These are phyloP conservation scores for Sardinella longiceps DNA, from an alignment of 2,797 vertebrate genomes.

Conservation along the genomic window DNA sequence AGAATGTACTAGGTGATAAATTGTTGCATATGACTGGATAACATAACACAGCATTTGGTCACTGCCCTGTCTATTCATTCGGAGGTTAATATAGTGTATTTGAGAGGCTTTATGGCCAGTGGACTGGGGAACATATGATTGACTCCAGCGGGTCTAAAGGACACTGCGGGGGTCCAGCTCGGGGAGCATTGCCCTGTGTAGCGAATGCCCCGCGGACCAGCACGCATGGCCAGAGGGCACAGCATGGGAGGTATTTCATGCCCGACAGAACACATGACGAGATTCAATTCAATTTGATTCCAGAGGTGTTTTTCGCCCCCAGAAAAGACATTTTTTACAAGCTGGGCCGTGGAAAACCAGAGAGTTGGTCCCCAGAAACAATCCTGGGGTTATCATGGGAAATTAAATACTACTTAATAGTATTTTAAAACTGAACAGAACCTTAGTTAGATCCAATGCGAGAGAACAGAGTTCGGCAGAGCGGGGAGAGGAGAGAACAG, in stretches of 20 bases:
- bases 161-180: constrained; percentile 24
- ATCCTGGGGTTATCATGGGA: neutral
- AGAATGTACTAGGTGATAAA: neutral
- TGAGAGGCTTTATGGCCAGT: neutral
- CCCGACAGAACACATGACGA: constrained; percentile 33
- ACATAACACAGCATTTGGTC: neutral
- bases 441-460: neutral
- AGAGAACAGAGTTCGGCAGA: neutral
- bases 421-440: constrained; percentile 6
- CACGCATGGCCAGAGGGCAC: constrained; percentile 28
- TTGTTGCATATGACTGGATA: constrained; percentile 7
- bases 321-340: constrained; percentile 7
- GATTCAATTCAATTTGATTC: constrained; percentile 14
- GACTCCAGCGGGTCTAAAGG: constrained; percentile 26
- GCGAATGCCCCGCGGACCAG: constrained; percentile 34
- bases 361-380: neutral
- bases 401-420: neutral
- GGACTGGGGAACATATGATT: neutral
- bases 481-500: neutral
- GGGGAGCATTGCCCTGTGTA: constrained; percentile 29
- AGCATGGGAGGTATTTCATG: constrained; percentile 34
- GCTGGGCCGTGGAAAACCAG: neutral
- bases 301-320: constrained; percentile 2
- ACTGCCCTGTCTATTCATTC: neutral
- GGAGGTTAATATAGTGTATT: neutral